phyloP scores from a whole-genome alignment of 2,797 vertebrate species.

The Antrozous pallidus region DNA sequence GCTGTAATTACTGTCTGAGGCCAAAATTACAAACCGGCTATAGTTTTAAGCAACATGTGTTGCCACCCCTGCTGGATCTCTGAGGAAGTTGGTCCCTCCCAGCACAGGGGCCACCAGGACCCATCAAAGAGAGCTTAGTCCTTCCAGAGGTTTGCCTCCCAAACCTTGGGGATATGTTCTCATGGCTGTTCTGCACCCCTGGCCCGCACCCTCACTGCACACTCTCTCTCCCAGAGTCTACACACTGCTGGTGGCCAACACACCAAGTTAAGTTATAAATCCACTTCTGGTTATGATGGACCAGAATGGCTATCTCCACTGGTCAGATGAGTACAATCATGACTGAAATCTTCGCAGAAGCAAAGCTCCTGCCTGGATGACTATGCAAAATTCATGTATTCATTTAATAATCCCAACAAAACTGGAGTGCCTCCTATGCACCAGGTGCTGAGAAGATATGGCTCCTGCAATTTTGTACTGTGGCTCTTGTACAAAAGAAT shows the following conservation, averaged over 20 bases:
- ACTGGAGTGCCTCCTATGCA: not conserved
- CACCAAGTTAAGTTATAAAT: not conserved
- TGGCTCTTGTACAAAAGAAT: not conserved
- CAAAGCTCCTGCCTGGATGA: not conserved
- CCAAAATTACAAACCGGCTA: conserved; percentile 80
- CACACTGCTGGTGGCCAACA: not conserved
- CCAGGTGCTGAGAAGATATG: not conserved
- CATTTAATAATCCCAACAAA: not conserved
- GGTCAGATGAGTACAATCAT: not conserved
- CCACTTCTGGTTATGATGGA: not conserved
- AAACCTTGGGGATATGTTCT: not conserved
- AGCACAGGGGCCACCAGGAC: not conserved
- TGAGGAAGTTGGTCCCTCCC: conserved; percentile 60
- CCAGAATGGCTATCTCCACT: not conserved
- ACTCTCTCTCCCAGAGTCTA: not conserved
- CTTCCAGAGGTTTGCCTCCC: not conserved
- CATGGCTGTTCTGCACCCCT: not conserved
- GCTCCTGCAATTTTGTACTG: not conserved
- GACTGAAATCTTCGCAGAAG: not conserved
- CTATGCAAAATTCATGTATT: not conserved
- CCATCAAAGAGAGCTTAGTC: not conserved
- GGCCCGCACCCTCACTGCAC: not conserved
- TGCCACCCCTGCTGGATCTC: conserved; percentile 43
- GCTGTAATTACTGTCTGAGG: conserved; percentile 81
- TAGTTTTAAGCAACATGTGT: conserved; percentile 76